Percentiles rank a stretch among this genome's conserved stretches.
phyloP scores from a whole-genome alignment of 2,797 vertebrate genomes.

The Lutjanus campechanus region DNA sequence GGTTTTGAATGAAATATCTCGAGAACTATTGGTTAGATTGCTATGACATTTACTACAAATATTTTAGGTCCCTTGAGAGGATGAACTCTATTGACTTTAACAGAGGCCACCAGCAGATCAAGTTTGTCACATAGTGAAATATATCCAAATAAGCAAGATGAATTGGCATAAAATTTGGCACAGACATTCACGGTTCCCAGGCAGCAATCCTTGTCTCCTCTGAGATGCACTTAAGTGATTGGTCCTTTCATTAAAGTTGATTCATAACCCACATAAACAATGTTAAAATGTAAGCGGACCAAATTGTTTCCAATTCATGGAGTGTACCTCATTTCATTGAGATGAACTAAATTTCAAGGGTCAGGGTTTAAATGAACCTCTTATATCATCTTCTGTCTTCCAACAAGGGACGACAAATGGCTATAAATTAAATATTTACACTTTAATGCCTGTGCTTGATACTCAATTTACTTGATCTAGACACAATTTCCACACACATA shows the following conservation, averaged over 20 bases:
- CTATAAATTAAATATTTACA: not conserved
- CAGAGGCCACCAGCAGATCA: not conserved
- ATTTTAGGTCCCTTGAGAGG: not conserved
- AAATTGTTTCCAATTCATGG: not conserved
- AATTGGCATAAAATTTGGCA: conserved; percentile 10
- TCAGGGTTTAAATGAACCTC: not conserved
- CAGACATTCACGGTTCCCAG: conserved; percentile 22
- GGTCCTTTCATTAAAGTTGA: conserved; percentile 31
- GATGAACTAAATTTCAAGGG: not conserved
- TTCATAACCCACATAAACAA: conserved; percentile 16
- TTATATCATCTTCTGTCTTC: not conserved
- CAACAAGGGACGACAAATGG: not conserved
- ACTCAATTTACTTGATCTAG: not conserved
- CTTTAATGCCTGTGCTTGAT: not conserved
- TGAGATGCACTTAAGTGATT: conserved; percentile 31
- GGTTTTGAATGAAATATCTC: not conserved
- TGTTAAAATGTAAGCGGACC: conserved; percentile 7
- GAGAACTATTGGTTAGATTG: not conserved
- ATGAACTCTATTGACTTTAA: not conserved
- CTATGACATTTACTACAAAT: not conserved
- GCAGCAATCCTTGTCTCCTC: conserved; percentile 15
- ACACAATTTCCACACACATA: not conserved
- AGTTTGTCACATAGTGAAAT: not conserved
- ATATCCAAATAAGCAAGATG: not conserved
- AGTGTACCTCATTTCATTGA: not conserved